Conservation (phyloP, 2,888 invertebrate species). For the Copidosoma aretas region DNA sequence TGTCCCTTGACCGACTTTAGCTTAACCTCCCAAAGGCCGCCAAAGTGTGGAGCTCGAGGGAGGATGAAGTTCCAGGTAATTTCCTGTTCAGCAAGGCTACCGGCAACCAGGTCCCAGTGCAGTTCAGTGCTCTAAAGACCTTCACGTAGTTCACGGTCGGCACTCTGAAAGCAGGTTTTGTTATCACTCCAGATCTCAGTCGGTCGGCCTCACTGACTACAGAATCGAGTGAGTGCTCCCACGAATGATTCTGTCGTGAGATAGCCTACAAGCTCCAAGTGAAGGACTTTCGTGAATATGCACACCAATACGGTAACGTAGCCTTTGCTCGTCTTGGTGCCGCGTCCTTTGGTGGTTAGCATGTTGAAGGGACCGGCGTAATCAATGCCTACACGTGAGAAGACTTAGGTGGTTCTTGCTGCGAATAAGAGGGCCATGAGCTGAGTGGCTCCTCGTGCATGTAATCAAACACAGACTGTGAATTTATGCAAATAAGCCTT, state of each 20-base stretch:
- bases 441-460: no score
- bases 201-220: constrained; percentile 16
- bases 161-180: constrained; percentile 27
- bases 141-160: constrained; percentile 12
- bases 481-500: neutral
- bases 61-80: neutral
- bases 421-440: no score
- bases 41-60: neutral
- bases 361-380: constrained; percentile 10
- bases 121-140: neutral
- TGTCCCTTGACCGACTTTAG: neutral
- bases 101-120: neutral
- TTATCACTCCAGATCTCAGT: constrained; percentile 29
- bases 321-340: neutral
- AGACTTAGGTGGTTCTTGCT: neutral
- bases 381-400: neutral
- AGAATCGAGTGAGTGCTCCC: constrained; percentile 19
- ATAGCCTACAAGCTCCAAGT: constrained; percentile 32
- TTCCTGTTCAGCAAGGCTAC: neutral
- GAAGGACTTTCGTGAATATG: constrained; percentile 25
- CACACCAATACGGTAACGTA: constrained; percentile 22
- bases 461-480: neutral
- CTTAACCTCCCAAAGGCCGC: neutral
- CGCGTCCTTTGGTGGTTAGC: neutral
- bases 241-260: constrained; percentile 23